Conservation (phyloP, 1,140 invertebrate species). For the Batillaria attramentaria region DNA sequence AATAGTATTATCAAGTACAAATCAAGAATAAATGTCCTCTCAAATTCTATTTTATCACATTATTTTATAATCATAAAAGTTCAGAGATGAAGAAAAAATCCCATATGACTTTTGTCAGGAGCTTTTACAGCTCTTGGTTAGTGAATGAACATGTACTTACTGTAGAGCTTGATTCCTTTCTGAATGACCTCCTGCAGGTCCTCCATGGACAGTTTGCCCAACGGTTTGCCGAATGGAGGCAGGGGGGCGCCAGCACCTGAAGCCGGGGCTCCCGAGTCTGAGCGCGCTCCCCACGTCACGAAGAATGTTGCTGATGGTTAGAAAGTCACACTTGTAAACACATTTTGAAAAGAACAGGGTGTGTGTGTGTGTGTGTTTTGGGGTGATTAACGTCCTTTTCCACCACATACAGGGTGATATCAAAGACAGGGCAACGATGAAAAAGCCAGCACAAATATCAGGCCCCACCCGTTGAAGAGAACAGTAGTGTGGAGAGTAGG, state of each 20-base stretch:
- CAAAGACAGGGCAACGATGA: too few relatives aligned
- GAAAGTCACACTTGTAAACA: too few relatives aligned
- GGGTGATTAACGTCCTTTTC: too few relatives aligned
- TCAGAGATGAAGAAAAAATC: too few relatives aligned
- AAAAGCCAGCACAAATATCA: too few relatives aligned
- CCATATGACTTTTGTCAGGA: too few relatives aligned
- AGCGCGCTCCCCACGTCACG: conserved; percentile 72
- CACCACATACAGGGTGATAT: too few relatives aligned
- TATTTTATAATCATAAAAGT: not conserved
- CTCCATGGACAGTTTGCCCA: conserved; percentile 75
- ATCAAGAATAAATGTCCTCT: too few relatives aligned
- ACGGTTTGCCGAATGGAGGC: conserved; percentile 73
- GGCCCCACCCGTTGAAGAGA: too few relatives aligned
- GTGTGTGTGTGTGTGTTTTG: too few relatives aligned
- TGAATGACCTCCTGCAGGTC: conserved; percentile 78
- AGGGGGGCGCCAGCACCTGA: conserved; percentile 69
- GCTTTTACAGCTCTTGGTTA: too few relatives aligned
- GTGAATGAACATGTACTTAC: conserved; percentile 73
- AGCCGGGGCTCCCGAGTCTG: conserved; percentile 55
- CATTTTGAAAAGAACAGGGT: not conserved
- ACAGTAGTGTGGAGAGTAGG: not conserved
- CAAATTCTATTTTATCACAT: not conserved
- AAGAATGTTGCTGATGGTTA: conserved; percentile 64
- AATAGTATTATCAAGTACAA: too few relatives aligned
- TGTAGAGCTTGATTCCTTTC: conserved; percentile 79